Evolutionary conservation across 2,888 invertebrate genomes (phyloP).

Genomic region (Drosophila mimetica): DNA sequence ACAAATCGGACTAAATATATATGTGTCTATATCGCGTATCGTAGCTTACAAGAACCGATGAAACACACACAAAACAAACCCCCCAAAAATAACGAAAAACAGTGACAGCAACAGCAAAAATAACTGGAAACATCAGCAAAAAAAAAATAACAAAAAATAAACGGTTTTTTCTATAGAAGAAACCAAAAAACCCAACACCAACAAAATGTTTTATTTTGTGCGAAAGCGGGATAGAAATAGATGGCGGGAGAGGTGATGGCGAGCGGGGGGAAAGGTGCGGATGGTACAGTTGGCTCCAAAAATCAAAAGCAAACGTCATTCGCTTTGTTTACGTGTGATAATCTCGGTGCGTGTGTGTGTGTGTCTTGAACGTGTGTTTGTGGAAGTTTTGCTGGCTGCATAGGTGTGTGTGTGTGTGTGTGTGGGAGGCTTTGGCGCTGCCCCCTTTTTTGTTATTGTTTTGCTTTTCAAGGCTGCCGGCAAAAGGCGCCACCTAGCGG

Average conservation of each 20-base stretch:
- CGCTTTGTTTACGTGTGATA: slow-evolving; percentile 34
- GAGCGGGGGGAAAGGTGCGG: not conserved
- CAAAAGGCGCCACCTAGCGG: not conserved
- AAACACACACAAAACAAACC: not conserved
- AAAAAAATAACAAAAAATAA: slow-evolving; percentile 54
- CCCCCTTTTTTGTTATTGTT: not conserved
- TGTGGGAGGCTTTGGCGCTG: slow-evolving; percentile 7
- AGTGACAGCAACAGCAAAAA: slow-evolving; percentile 11
- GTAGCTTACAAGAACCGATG: slow-evolving; percentile 16
- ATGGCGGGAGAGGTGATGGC: not conserved
- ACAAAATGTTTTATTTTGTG: slow-evolving; percentile 17
- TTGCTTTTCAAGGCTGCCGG: slow-evolving; percentile 1
- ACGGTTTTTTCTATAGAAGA: slow-evolving; percentile 74
- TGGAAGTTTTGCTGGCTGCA: slow-evolving; percentile 2
- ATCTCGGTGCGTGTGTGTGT: slow-evolving; percentile 17
- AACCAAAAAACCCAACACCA: slow-evolving; percentile 57
- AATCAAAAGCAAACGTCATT: slow-evolving; percentile 38
- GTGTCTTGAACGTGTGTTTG: not conserved
- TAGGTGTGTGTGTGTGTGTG: slow-evolving; percentile 4
- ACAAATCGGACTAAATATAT: slow-evolving; percentile 12
- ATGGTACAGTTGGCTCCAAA: slow-evolving; percentile 37
- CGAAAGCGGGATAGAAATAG: slow-evolving; percentile 2
- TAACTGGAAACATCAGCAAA: slow-evolving; percentile 26
- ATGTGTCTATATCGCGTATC: slow-evolving; percentile 25
- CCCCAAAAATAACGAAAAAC: not conserved